phyloP scores from a whole-genome alignment of 2,888 invertebrate genomes.

The Meganola albula region DNA sequence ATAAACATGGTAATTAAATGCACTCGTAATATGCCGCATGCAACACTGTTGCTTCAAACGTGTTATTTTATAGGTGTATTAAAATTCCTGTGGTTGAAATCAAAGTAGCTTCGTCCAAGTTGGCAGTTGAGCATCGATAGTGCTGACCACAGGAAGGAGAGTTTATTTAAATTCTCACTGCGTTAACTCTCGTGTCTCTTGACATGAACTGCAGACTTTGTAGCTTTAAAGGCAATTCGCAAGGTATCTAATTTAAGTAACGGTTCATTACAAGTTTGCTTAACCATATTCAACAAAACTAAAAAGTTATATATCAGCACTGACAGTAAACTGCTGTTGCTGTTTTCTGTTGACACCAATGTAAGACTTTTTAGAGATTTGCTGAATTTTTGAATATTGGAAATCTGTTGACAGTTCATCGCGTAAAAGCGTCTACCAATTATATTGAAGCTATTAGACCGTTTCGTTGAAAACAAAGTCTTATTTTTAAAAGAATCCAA shows the following conservation, averaged over 20 bases:
- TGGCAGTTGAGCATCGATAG: conserved; percentile 11
- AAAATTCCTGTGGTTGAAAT: conserved; percentile 23
- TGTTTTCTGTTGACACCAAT: too few relatives aligned
- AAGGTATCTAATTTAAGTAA: too few relatives aligned
- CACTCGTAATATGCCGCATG: conserved; percentile 17
- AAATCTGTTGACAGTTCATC: too few relatives aligned
- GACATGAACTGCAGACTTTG: conserved; percentile 32
- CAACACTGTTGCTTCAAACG: conserved; percentile 18
- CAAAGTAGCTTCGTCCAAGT: conserved; percentile 11
- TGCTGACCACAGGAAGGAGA: conserved; percentile 27
- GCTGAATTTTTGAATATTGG: too few relatives aligned
- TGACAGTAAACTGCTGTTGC: too few relatives aligned
- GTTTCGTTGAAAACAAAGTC: too few relatives aligned
- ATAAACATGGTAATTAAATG: conserved; percentile 28
- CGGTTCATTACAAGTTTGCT: too few relatives aligned
- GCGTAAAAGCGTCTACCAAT: too few relatives aligned
- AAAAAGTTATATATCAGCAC: too few relatives aligned
- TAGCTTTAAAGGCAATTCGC: conserved; percentile 34
- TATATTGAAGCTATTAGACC: too few relatives aligned
- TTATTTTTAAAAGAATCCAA: conserved; percentile 16
- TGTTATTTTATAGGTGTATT: conserved; percentile 14
- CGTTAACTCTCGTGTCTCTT: conserved; percentile 28
- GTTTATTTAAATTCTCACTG: conserved; percentile 28
- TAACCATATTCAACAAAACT: too few relatives aligned
- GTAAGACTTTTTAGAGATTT: too few relatives aligned